Conservation (phyloP, 2,888 invertebrate genomes). For the Pteria penguin region DNA sequence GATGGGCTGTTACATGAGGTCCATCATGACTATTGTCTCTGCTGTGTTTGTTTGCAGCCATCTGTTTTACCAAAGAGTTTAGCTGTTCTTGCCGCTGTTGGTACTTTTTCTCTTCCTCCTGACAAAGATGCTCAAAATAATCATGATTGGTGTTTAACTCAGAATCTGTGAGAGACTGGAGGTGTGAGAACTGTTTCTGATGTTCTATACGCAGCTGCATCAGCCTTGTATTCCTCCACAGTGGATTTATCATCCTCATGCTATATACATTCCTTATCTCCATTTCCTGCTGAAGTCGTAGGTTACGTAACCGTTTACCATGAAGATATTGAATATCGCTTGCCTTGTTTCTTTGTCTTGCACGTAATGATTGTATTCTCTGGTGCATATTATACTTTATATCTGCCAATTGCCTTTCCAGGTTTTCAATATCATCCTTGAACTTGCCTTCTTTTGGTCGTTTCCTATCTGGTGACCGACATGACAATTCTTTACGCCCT, state of each 20-base stretch:
- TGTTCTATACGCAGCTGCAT: constrained; percentile 32
- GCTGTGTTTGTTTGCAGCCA: background rate
- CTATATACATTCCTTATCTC: constrained; percentile 9
- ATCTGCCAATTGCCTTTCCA: constrained; percentile 18
- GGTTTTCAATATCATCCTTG: constrained; percentile 10
- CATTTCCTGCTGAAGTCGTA: constrained; percentile 31
- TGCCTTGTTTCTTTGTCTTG: no score
- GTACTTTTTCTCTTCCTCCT: constrained; percentile 12
- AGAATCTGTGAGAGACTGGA: constrained; percentile 3
- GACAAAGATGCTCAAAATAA: constrained; percentile 17
- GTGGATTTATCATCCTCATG: constrained; percentile 7
- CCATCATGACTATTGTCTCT: constrained; percentile 38
- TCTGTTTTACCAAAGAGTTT: constrained; percentile 29
- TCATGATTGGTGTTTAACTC: constrained; percentile 16
- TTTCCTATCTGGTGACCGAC: constrained; percentile 4
- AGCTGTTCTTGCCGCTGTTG: constrained; percentile 27
- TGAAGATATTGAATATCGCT: no score
- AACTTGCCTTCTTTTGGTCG: background rate
- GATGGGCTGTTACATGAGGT: constrained; percentile 42
- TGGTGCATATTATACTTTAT: no score
- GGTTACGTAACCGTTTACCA: background rate
- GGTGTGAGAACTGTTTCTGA: constrained; percentile 6
- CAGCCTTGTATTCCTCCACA: constrained; percentile 16
- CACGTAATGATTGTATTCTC: no score
- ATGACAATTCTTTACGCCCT: background rate